A percentile compares a stretch with the other conserved stretches of the same genome.
phyloP scores from a whole-genome alignment of 1,140 invertebrate species.

The Eupeodes corollae region DNA sequence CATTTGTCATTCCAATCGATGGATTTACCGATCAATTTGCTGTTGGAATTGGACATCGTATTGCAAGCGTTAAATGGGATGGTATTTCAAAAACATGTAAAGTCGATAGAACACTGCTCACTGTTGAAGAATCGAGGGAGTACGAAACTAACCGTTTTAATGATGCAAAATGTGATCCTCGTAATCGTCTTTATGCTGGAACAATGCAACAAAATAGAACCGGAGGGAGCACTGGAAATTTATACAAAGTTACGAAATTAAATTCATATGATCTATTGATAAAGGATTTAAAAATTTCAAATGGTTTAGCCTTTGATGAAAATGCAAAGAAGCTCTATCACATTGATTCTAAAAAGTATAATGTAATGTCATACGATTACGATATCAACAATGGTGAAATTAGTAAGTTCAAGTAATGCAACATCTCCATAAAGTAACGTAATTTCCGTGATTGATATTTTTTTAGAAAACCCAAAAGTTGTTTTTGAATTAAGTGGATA shows the following conservation, averaged over 20 bases:
- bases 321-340: constrained; percentile 62
- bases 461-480: constrained; percentile 43
- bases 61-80: constrained; percentile 58
- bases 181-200: constrained; percentile 56
- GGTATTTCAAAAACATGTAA: constrained; percentile 41
- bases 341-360: constrained; percentile 56
- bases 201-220: constrained; percentile 49
- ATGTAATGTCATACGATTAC: constrained; percentile 63
- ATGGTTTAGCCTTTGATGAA: constrained; percentile 69
- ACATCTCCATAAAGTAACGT: background rate
- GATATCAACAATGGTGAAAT: constrained; percentile 53
- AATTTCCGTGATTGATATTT: background rate
- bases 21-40: constrained; percentile 49
- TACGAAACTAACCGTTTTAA: constrained; percentile 58
- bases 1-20: constrained; percentile 58
- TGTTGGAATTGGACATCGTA: constrained; percentile 47
- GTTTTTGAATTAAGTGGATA: constrained; percentile 42
- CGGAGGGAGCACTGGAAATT: constrained; percentile 39
- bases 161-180: constrained; percentile 78
- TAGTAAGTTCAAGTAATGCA: constrained; percentile 21
- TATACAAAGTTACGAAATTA: constrained; percentile 43
- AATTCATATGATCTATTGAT: constrained; percentile 45
- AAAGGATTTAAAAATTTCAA: constrained; percentile 55
- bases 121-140: constrained; percentile 47
- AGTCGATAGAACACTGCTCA: constrained; percentile 40